A percentile compares a stretch with the other conserved stretches of the same genome.
Conservation (phyloP, 2,888 invertebrate species). For the Drosophila suboccidentalis region DNA sequence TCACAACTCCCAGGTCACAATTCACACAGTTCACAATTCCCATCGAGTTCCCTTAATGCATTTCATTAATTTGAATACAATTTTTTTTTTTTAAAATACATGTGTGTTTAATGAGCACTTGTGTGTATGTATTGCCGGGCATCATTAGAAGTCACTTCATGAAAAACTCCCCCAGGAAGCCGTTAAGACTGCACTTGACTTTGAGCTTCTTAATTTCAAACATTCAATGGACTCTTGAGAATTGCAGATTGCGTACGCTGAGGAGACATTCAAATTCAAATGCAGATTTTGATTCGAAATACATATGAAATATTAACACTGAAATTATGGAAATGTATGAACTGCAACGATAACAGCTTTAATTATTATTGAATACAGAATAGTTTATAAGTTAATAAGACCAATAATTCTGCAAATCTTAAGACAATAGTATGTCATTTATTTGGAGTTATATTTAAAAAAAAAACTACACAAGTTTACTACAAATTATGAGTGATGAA, state of each 20-base stretch:
- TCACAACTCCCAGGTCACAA: conserved; percentile 45
- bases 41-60: conserved; percentile 66
- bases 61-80: conserved; percentile 76
- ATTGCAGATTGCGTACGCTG: conserved; percentile 2
- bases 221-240: conserved; percentile 19
- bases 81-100: conserved; percentile 35
- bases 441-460: not conserved
- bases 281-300: not conserved
- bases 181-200: conserved; percentile 46
- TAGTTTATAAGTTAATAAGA: not conserved
- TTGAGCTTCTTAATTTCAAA: conserved; percentile 50
- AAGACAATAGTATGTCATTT: conserved; percentile 20
- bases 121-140: conserved; percentile 33
- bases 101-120: conserved; percentile 60
- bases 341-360: not conserved
- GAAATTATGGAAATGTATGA: not conserved
- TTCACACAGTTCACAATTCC: conserved; percentile 48
- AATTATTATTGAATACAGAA: not conserved
- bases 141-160: conserved; percentile 73
- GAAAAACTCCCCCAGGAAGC: conserved; percentile 12
- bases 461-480: not conserved
- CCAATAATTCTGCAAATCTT: no score
- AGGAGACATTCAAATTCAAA: not conserved
- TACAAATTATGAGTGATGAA: conserved; percentile 6
- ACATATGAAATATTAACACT: not conserved